Evolutionary conservation across 1,140 invertebrate species (phyloP), one percentile per base, ranked within the genome.

Genomic region (Caerostris darwini): DNA sequence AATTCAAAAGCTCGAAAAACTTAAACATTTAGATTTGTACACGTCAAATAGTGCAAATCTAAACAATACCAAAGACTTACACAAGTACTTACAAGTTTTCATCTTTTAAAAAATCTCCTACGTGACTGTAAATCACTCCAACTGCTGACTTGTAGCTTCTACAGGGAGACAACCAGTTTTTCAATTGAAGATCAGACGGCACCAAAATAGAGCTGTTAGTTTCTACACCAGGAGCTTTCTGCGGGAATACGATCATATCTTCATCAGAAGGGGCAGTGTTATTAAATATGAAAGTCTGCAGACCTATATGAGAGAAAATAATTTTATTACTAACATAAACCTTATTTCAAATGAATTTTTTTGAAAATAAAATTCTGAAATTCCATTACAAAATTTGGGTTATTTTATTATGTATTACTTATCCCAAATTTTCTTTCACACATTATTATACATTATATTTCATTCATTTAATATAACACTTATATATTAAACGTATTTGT

Each of bases 81-180:
- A 12, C 12, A 53, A 12, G 7, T 53, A 77, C 91, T 92, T 86
- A 92, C 91, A 69, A 34, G 7, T 92, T 57, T 12, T 61, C 19
- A n/a, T 67, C 61, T 69, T 69, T 92, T 58, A 92, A 54, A n/a
- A 92, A 92, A 58, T 92, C 91, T 34, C 91, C 91, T 5, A 92
- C 91, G 7, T 86, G 81, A 10, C 71, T 92, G 82, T 92, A 92
- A 50, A 92, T 50, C 2, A 92, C 64, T 8, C 91, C 91, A 14
- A 86, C 81, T 34, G 91, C 91, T 50, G 91, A 64, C 17, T 86
- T 86, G n/a, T 92, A 86, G 34, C 56, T 83, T 58, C 19, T 92
- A 34, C 91, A 92, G 5, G 82, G 54, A 3, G 82, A 86, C 17
- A 34, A 69, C 34, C 57, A 57, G 12, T 1, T 69, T 10, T 64